Percentiles rank a stretch among this genome's conserved stretches.
phyloP scores from a whole-genome alignment of 2,797 vertebrate genomes.

The Zalophus californianus region DNA sequence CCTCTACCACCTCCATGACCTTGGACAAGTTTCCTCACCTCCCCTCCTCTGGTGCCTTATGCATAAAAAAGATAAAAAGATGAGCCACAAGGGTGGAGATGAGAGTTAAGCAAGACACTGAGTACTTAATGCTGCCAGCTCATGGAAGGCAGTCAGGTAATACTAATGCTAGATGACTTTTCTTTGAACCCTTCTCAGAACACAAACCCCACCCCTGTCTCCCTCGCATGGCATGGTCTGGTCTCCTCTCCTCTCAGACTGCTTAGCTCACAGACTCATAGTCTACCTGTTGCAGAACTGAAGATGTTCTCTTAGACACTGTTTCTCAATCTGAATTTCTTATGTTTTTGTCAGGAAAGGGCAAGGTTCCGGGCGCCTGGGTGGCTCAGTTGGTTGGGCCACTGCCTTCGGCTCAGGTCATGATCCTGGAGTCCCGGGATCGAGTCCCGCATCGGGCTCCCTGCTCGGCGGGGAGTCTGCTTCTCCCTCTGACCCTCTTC shows the following conservation, averaged over 20 bases:
- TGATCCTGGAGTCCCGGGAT: too few species aligned
- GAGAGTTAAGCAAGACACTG: background rate
- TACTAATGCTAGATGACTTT: background rate
- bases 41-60: too few species aligned
- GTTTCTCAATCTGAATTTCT: background rate
- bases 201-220: background rate
- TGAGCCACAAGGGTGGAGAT: background rate
- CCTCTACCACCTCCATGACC: background rate
- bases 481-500: too few species aligned
- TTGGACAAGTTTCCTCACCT: background rate
- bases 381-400: too few species aligned
- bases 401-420: too few species aligned
- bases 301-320: too few species aligned
- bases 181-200: background rate
- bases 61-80: background rate
- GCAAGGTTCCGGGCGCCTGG: background rate
- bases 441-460: too few species aligned
- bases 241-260: background rate
- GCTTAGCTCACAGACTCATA: background rate
- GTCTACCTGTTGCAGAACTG: background rate
- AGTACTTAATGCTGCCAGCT: background rate
- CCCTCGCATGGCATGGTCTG: accelerated
- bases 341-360: background rate
- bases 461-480: too few species aligned
- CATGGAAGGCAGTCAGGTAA: background rate